These are phyloP conservation scores for Chauna torquata DNA, from an alignment of 2,113 vertebrate genomes.

Conservation along the genomic window DNA sequence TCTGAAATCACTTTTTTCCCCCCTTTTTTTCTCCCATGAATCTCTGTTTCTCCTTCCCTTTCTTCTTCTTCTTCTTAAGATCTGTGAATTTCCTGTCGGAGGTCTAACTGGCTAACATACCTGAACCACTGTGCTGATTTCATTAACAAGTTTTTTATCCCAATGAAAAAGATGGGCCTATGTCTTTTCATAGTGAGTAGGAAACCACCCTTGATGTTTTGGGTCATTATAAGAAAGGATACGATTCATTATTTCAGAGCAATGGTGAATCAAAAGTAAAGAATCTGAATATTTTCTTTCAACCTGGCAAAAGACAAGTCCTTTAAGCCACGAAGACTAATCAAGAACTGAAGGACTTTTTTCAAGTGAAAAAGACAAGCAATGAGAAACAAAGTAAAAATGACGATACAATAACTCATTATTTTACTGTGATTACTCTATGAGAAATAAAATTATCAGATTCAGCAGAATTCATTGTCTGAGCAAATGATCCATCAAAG, in stretches of 20 bases:
- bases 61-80: conserved; percentile 11
- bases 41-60: conserved; percentile 48
- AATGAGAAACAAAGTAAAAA: conserved; percentile 13
- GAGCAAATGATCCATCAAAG: conserved; percentile 39
- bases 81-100: conserved; percentile 15
- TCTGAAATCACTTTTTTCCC: background rate
- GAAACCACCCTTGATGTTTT: conserved; percentile 21
- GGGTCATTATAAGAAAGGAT: background rate
- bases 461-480: conserved; percentile 42
- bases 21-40: background rate
- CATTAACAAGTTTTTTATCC: conserved; percentile 34
- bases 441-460: conserved; percentile 38
- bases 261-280: conserved; percentile 24
- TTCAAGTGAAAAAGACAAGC: background rate
- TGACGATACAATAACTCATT: background rate
- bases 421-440: conserved; percentile 13
- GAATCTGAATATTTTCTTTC: conserved; percentile 37
- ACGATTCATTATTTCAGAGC: conserved; percentile 8
- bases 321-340: conserved; percentile 18
- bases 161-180: background rate
- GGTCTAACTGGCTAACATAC: background rate
- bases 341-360: background rate
- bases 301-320: background rate
- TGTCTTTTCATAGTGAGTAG: background rate
- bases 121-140: conserved; percentile 36